Conservation (phyloP, 2,888 invertebrate species). For the Eudemis profundana region DNA sequence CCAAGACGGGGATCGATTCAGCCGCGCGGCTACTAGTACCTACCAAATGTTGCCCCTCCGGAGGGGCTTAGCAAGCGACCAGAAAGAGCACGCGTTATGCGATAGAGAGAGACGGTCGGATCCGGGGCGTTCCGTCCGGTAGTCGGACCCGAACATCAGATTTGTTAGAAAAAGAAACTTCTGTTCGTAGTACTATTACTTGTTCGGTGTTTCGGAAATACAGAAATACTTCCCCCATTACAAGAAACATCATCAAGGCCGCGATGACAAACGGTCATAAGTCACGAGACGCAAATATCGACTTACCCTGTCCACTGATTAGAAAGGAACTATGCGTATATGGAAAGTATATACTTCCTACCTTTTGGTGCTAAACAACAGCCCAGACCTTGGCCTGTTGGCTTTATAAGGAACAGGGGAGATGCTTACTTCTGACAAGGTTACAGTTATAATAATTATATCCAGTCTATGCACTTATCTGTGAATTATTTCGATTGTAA, state of each 20-base stretch:
- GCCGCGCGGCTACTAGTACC: too few relatives aligned
- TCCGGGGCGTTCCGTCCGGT: too few relatives aligned
- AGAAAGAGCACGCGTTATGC: too few relatives aligned
- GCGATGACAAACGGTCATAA: conserved; percentile 18
- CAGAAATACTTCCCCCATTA: background rate
- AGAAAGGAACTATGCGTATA: background rate
- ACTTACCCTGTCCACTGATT: background rate
- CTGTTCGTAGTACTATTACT: too few relatives aligned
- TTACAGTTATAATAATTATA: background rate
- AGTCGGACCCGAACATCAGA: too few relatives aligned
- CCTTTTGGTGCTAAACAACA: background rate
- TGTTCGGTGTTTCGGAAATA: too few relatives aligned
- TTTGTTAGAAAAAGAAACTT: too few relatives aligned
- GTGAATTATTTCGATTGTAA: background rate
- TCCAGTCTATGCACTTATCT: background rate
- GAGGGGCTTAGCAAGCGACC: too few relatives aligned
- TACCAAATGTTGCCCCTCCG: too few relatives aligned
- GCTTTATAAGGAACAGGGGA: conserved; percentile 25
- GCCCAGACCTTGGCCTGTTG: conserved; percentile 20
- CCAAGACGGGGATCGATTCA: too few relatives aligned
- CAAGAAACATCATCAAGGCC: conserved; percentile 22
- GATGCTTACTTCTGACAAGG: conserved; percentile 30
- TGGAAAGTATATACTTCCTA: background rate
- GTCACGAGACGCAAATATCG: conserved; percentile 30
- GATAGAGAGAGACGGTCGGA: too few relatives aligned